A percentile compares a stretch with the other conserved stretches of the same genome.
Evolutionary conservation across 2,888 invertebrate species (phyloP).

Genomic region (Terebella lapidaria): DNA sequence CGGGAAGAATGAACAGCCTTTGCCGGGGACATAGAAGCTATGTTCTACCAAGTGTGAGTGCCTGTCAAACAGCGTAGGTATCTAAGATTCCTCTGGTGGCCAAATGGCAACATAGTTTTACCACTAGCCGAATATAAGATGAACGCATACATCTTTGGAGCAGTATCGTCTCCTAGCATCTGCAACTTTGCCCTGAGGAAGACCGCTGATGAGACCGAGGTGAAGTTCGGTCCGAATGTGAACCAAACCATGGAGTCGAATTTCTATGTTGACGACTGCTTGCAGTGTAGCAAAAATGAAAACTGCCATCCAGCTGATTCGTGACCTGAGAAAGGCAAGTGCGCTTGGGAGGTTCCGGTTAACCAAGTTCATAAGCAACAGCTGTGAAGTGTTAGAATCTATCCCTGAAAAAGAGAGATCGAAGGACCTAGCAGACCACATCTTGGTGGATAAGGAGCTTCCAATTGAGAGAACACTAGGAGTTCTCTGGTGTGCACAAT

Average conservation of each 20-base stretch:
- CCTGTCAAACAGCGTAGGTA: neutral
- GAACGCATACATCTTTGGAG: no score
- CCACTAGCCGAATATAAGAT: no score
- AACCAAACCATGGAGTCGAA: no score
- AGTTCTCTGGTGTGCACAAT: neutral
- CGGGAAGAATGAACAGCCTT: neutral
- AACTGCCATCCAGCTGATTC: neutral
- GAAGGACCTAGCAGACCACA: no score
- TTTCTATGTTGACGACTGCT: neutral
- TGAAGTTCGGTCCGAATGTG: no score
- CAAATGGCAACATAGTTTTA: no score
- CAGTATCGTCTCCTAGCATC: neutral
- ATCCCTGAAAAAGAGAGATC: no score
- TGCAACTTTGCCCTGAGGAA: neutral
- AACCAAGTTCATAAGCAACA: neutral
- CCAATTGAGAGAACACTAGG: no score
- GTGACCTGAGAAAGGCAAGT: neutral
- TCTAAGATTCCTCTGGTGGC: neutral
- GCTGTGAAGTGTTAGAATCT: no score
- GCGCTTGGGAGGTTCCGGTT: neutral
- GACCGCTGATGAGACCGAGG: neutral
- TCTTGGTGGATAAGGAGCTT: no score
- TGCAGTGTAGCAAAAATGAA: neutral
- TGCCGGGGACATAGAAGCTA: neutral
- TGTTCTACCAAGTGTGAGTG: neutral